Base-by-base conservation (phyloP, 2,888 invertebrate species). In the Phrixothrix hirtus region DNA sequence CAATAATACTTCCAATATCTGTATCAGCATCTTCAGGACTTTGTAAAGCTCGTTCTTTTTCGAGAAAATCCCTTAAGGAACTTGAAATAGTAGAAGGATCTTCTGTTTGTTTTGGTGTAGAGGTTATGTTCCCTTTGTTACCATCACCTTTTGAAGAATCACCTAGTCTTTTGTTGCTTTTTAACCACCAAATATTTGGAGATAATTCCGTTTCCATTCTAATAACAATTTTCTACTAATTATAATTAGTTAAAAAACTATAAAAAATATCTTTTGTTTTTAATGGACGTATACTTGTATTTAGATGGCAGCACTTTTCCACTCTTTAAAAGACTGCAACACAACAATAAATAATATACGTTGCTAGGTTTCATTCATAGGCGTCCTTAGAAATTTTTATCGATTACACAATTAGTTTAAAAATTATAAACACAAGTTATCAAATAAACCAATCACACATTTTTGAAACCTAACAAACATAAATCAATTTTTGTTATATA, bases 1-100 rank as follows among this genome's bases (percentile, higher is more conserved):
- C 83, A 61, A 87, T 83, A 69, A 87, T 85, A 72, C 81, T 81
- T 60, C 83, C 85, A 5, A 86, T 82, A 73, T 86, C 86, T 42
- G 58, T 64, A 32, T 66, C 56, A 2, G 14, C 52, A 32, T 52
- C 52, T 6, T 9, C 37, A 15, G 38, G 29, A 21, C 38, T 48
- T 29, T 44, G 37, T 12, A 62, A 21, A 31, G 66, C 64, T 16
- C 66, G 68, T 48, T 75, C 75, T 52, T 70, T 69, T 53, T 73
- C 72, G 17, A 75, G 57, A 53, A 72, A 69, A 56, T 75, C 72
- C n/a, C 67, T 68, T 15, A 75, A 60, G 5, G 73, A 73, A 51
- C 65, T 66, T 14, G 72, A 68, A 35, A 72, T 63, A 15, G 66
- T 60, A 11, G 71, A 49, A 32, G 52, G 45, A 64, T 69, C 58